A percentile compares a stretch with the other conserved stretches of the same genome.
Evolutionary conservation across 2,888 invertebrate species (phyloP).

Genomic region (Hydropsyche betteni): DNA sequence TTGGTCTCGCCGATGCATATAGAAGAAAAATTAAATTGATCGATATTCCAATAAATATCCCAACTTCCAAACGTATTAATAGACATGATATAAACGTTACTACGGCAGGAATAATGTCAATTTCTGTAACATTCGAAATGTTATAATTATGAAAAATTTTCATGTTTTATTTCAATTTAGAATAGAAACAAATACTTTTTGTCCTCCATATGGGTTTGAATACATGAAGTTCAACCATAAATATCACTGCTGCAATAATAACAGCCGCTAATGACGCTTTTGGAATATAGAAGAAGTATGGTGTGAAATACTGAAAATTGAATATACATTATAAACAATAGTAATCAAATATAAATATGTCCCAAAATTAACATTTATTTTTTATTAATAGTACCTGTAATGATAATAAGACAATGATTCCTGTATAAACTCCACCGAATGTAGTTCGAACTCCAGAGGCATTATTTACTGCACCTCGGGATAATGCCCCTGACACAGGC

Average conservation of each 20-base stretch:
- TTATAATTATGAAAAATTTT: not conserved
- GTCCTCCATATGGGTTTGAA: constrained; percentile 83
- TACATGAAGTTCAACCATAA: constrained; percentile 84
- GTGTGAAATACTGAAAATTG: constrained; percentile 78
- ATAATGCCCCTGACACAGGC: constrained; percentile 90
- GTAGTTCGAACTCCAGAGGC: constrained; percentile 91
- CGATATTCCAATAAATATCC: constrained; percentile 84
- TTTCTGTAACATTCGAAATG: constrained; percentile 67
- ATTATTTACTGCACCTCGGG: constrained; percentile 92
- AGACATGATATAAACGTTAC: constrained; percentile 84
- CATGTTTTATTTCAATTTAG: no score
- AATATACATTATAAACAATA: constrained; percentile 60
- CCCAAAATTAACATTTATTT: not conserved
- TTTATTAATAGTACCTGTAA: constrained; percentile 57
- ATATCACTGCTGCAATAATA: constrained; percentile 86
- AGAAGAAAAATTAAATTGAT: constrained; percentile 83
- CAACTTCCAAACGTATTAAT: constrained; percentile 83
- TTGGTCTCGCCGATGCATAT: constrained; percentile 84
- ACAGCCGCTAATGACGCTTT: constrained; percentile 82
- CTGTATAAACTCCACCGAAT: constrained; percentile 86
- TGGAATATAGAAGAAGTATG: constrained; percentile 83
- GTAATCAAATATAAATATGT: not conserved
- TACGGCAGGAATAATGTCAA: constrained; percentile 84
- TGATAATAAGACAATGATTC: constrained; percentile 64
- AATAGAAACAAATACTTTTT: constrained; percentile 66